phyloP scores from a whole-genome alignment of 30 jellyfish, hydroid and myxozoan species.

The Clytia hemisphaerica region DNA sequence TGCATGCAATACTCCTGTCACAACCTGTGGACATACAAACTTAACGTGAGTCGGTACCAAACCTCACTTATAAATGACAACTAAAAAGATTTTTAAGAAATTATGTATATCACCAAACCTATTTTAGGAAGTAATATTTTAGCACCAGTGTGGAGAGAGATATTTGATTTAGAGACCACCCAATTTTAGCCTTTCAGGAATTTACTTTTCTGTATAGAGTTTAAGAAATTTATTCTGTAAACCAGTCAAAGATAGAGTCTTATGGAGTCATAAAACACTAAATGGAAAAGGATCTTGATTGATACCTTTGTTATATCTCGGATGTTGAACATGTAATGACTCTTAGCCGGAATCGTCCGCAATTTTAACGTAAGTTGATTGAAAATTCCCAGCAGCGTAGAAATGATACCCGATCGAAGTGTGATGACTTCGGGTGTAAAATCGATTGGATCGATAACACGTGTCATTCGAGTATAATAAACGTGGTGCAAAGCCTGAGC shows the following conservation, averaged over 20 bases:
- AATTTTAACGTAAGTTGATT: constrained; percentile 24
- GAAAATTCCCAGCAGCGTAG: constrained; percentile 49
- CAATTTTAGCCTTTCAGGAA: no score
- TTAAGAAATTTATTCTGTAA: no score
- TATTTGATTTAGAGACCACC: no score
- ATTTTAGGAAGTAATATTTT: no score
- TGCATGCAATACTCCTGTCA: constrained; percentile 60
- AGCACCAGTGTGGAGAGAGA: no score
- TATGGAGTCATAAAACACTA: no score
- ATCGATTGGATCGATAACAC: constrained; percentile 48
- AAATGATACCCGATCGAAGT: constrained; percentile 44
- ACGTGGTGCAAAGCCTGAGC: constrained; percentile 63
- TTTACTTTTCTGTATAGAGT: no score
- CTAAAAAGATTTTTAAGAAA: not conserved
- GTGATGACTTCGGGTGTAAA: constrained; percentile 53
- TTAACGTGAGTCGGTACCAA: not conserved
- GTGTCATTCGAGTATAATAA: constrained; percentile 54
- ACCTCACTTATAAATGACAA: not conserved
- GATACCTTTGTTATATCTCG: constrained; percentile 73
- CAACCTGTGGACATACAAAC: constrained; percentile 28
- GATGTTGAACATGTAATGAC: constrained; percentile 70
- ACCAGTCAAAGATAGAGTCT: no score
- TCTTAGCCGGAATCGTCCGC: constrained; percentile 68
- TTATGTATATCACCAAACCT: not conserved
- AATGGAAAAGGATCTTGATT: no score